Percentiles rank a stretch among this genome's conserved stretches.
Evolutionary conservation across 2,797 vertebrate species (phyloP).

Genomic region (Urocyon cinereoargenteus): DNA sequence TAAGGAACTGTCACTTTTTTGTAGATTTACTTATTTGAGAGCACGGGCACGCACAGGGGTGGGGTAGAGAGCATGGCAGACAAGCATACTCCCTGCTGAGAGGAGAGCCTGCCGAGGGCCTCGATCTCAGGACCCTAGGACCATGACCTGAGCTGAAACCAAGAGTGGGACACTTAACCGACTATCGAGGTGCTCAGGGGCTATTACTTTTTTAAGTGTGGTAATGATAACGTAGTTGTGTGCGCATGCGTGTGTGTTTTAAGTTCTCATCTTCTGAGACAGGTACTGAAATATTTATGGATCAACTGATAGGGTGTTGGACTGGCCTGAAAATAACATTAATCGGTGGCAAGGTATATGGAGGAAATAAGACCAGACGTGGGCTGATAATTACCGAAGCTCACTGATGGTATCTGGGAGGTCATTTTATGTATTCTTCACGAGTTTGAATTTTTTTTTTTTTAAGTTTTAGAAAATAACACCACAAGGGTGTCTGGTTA

Average conservation of each 20-base stretch:
- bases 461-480: not conserved
- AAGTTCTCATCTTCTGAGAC: not conserved
- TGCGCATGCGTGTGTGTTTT: not conserved
- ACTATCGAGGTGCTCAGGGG: not conserved
- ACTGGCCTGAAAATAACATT: not conserved
- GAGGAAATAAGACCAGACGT: accelerated
- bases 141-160: not conserved
- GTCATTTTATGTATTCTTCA: accelerated
- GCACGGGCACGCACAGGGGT: no score
- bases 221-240: not conserved
- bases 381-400: accelerated
- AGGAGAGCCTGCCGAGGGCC: accelerated
- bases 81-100: not conserved
- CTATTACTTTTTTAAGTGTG: not conserved
- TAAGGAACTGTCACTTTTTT: not conserved
- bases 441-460: not conserved
- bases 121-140: not conserved
- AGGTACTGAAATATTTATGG: not conserved
- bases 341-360: accelerated
- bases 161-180: not conserved
- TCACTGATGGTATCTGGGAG: accelerated
- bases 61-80: not conserved
- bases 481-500: not conserved
- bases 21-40: not conserved
- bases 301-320: not conserved